Base-by-base conservation (phyloP, 2,888 invertebrate genomes). In the Pyralis farinalis region DNA sequence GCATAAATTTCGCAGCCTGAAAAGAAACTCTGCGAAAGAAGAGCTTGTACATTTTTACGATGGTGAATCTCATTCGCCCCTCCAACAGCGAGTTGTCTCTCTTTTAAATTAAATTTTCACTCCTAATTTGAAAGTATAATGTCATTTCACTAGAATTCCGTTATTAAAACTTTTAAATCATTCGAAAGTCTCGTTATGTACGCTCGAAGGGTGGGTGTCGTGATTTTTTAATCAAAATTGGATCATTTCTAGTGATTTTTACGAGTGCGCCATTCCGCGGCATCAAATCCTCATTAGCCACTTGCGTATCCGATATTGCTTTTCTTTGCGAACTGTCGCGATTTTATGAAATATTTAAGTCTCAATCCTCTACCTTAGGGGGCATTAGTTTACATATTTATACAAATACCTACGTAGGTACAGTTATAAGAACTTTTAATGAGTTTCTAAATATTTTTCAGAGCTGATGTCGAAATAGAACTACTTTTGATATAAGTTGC, bases 81-180 rank as follows among this genome's bases (percentile, higher is more conserved):
- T 77, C 71, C 67, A 68, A 71, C 79, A 68, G 65, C 82, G 78
- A 84, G 72, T 86, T 87, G 87, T 86, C 86, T 84, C 85, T 81
- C 86, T 85, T 87, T 89, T 88, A 89, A 90, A 90, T 90, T 90
- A 89, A 90, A 90, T 90, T 90, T 90, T 89, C 88, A 88, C 88
- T 88, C 86, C 85, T 83, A 90, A 90, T 90, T 90, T 90, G 88
- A 90, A 90, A 90, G 89, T 90, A 89, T 90, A 90, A 90, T 89
- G 90, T 89, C 89, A 89, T 90, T 85, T 82, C 80, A 88, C 85
- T 90, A 82, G 89, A 78, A 88, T 82, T 84, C 73, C 78, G 86
- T 89, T 90, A 90, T 89, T 90, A 90, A 89, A 90, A 89, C 83
- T 86, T 88, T 86, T 89, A 89, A 89, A 90, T 90, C 89, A 90